Conservation (phyloP, 1,140 invertebrate genomes). For the Dreissena polymorpha region DNA sequence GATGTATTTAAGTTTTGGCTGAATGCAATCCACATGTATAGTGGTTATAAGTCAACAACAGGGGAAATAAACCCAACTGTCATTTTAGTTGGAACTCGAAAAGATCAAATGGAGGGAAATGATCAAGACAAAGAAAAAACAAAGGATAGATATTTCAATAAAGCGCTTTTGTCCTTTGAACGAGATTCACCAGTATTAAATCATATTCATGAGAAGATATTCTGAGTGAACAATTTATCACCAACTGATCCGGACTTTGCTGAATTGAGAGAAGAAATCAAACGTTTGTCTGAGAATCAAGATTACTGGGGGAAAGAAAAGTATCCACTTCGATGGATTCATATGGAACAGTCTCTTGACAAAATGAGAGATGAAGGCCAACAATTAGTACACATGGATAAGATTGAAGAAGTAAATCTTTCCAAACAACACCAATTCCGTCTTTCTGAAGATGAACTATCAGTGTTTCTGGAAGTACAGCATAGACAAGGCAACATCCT, state of each 20-base stretch:
- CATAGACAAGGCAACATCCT: constrained; percentile 27
- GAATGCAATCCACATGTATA: constrained; percentile 32
- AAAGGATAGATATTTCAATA: constrained; percentile 28
- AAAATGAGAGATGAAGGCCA: constrained; percentile 8
- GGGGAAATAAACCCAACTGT: constrained; percentile 7
- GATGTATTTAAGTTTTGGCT: constrained; percentile 45
- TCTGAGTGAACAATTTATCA: constrained; percentile 27
- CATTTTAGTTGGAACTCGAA: constrained; percentile 31
- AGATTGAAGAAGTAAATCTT: neutral
- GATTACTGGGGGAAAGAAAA: constrained; percentile 16
- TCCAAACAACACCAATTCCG: no score
- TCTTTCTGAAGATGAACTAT: constrained; percentile 29
- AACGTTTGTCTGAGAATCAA: constrained; percentile 2
- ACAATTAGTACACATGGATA: constrained; percentile 11
- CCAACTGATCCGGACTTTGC: neutral
- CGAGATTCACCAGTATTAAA: neutral
- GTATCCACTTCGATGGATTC: constrained; percentile 30
- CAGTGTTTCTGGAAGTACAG: constrained; percentile 9
- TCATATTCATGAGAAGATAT: constrained; percentile 16
- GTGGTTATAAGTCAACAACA: neutral
- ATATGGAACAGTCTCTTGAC: constrained; percentile 11
- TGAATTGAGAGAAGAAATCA: constrained; percentile 12
- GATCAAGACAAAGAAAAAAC: constrained; percentile 38
- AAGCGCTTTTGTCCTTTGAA: constrained; percentile 33
- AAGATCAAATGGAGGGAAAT: constrained; percentile 18